Evolutionary conservation across 2,888 invertebrate species (phyloP).

Genomic region (Chesias legatella): DNA sequence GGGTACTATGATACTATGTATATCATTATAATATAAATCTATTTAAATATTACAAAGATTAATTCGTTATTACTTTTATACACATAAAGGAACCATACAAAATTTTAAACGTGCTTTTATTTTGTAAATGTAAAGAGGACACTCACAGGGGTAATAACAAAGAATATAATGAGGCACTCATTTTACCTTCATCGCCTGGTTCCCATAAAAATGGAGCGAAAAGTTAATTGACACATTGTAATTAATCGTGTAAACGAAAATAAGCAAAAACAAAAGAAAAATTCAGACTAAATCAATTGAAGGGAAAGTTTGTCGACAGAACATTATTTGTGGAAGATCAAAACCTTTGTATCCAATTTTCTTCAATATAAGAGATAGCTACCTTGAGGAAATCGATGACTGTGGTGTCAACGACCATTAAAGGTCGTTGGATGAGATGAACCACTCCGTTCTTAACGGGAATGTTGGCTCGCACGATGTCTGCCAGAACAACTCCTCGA

Average conservation of each 20-base stretch:
- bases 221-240: conserved; percentile 51
- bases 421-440: conserved; percentile 93
- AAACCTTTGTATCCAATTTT: conserved; percentile 9
- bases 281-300: conserved; percentile 12
- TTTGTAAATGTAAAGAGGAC: conserved; percentile 45
- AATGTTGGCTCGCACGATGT: conserved; percentile 93
- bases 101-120: conserved; percentile 49
- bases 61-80: conserved; percentile 17
- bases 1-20: conserved; percentile 19
- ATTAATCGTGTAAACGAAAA: conserved; percentile 19
- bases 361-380: conserved; percentile 22
- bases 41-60: conserved; percentile 13
- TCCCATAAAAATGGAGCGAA: conserved; percentile 72
- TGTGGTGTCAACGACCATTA: conserved; percentile 95
- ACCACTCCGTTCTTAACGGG: conserved; percentile 96
- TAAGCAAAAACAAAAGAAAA: conserved; percentile 7
- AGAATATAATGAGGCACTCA: conserved; percentile 43
- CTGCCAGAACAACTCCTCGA: conserved; percentile 91
- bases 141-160: conserved; percentile 56
- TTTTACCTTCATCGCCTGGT: conserved; percentile 79
- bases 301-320: conserved; percentile 6
- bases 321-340: conserved; percentile 2
- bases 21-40: conserved; percentile 14
- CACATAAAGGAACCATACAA: conserved; percentile 28
- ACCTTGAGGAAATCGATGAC: conserved; percentile 93